Evolutionary conservation across 1,140 invertebrate species (phyloP).

Genomic region (Drosophila mauritiana): DNA sequence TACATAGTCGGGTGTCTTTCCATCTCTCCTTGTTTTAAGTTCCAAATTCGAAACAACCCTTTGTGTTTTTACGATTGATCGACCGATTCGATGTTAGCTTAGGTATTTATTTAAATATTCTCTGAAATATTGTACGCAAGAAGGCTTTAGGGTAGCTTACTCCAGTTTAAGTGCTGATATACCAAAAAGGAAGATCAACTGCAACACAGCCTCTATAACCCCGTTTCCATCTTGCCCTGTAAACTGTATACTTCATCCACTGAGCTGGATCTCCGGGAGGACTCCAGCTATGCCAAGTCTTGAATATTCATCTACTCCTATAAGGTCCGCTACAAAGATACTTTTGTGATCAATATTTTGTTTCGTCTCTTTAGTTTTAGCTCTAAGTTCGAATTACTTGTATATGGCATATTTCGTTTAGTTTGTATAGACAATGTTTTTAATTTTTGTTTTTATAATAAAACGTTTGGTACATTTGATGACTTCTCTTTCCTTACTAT

Average conservation of each 20-base stretch:
- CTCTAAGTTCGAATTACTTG: slow-evolving; percentile 29
- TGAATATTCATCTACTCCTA: slow-evolving; percentile 24
- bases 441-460: slow-evolving; percentile 38
- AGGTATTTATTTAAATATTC: slow-evolving; percentile 65
- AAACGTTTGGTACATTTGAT: slow-evolving; percentile 46
- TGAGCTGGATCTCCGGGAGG: slow-evolving; percentile 10
- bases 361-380: slow-evolving; percentile 35
- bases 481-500: background rate
- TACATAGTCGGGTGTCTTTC: slow-evolving; percentile 52
- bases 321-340: slow-evolving; percentile 27
- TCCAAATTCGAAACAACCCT: slow-evolving; percentile 4
- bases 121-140: slow-evolving; percentile 22
- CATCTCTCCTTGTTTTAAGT: slow-evolving; percentile 19
- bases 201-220: slow-evolving; percentile 8
- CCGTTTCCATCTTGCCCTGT: slow-evolving; percentile 53
- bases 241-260: slow-evolving; percentile 10
- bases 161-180: slow-evolving; percentile 69
- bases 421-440: slow-evolving; percentile 35
- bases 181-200: slow-evolving; percentile 56
- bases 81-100: slow-evolving; percentile 32
- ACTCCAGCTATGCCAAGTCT: slow-evolving; percentile 44
- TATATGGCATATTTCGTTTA: slow-evolving; percentile 29
- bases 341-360: slow-evolving; percentile 44
- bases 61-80: slow-evolving; percentile 19
- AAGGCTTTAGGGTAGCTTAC: slow-evolving; percentile 71